Conservation (phyloP, 64 coral and sea anemone species). For the Platygyra sinensis region DNA sequence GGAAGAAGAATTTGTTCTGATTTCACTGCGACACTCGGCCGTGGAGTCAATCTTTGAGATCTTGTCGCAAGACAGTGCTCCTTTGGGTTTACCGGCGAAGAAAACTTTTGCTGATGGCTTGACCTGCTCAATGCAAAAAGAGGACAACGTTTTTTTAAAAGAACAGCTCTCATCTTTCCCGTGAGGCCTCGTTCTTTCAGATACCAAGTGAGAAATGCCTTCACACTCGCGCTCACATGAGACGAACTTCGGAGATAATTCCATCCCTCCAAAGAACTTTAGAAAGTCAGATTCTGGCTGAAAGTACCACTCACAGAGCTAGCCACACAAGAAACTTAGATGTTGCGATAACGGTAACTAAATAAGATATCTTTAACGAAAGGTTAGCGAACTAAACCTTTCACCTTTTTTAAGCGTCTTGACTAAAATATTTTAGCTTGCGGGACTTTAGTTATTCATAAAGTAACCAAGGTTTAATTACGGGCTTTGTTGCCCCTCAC, state of each 20-base stretch:
- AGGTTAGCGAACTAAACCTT: neutral
- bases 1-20: neutral
- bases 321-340: neutral
- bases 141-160: neutral
- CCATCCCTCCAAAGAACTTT: slow-evolving; percentile 12
- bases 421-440: neutral
- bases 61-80: neutral
- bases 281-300: neutral
- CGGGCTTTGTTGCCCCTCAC: neutral
- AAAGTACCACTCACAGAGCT: neutral
- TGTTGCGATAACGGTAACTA: neutral
- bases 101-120: neutral
- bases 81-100: neutral
- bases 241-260: neutral
- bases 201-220: neutral
- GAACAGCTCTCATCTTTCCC: neutral
- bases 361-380: neutral
- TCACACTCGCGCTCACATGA: neutral
- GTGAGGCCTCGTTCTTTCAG: neutral
- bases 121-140: neutral
- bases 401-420: neutral
- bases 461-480: neutral
- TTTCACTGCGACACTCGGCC: neutral
- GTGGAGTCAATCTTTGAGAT: neutral
- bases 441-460: neutral